phyloP scores from a whole-genome alignment of 2,888 invertebrate genomes.

The Allophyes oxyacanthae region DNA sequence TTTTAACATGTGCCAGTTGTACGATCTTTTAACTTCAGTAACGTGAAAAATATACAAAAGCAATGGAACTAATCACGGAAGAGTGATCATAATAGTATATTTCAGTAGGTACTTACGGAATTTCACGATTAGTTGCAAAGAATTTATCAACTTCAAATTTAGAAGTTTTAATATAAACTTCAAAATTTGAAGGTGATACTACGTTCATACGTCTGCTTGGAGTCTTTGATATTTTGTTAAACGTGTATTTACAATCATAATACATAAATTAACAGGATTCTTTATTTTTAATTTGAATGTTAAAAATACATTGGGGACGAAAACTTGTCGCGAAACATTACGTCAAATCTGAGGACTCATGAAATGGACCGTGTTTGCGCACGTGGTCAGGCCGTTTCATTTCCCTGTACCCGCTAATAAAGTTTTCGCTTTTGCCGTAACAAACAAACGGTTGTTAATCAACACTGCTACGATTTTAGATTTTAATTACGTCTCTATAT shows the following conservation, averaged over 20 bases:
- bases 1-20: background rate
- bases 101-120: constrained; percentile 18
- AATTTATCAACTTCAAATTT: constrained; percentile 3
- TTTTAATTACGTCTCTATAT: constrained; percentile 56
- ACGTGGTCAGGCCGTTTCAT: constrained; percentile 45
- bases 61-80: constrained; percentile 9
- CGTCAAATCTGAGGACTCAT: constrained; percentile 6
- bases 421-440: constrained; percentile 59
- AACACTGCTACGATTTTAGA: constrained; percentile 62
- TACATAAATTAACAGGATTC: background rate
- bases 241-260: background rate
- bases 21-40: constrained; percentile 2
- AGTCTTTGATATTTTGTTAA: constrained; percentile 1
- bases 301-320: constrained; percentile 2
- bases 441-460: constrained; percentile 62
- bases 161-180: constrained; percentile 7
- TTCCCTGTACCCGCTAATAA: constrained; percentile 58
- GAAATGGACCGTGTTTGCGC: constrained; percentile 47
- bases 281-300: constrained; percentile 7
- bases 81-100: no score
- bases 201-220: background rate
- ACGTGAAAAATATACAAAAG: constrained; percentile 10
- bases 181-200: no score
- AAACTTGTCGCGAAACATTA: constrained; percentile 13
- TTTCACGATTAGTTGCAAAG: constrained; percentile 14